Conservation (phyloP, 1,140 invertebrate genomes). For the Panagrolaimus sp. region DNA sequence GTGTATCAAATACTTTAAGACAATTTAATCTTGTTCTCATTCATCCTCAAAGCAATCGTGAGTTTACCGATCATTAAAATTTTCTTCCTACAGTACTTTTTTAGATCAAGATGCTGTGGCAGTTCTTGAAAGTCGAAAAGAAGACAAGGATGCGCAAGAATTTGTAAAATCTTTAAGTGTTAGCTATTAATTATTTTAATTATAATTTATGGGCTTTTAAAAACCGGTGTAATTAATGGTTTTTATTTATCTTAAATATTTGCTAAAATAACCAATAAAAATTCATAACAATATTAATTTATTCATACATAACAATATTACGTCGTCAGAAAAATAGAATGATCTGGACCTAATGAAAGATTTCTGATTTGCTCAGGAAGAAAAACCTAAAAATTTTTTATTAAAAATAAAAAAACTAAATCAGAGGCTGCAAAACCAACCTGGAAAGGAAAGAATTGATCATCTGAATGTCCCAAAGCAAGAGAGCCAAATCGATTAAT, state of each 20-base stretch:
- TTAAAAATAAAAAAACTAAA: neutral
- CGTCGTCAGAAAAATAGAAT: constrained; percentile 41
- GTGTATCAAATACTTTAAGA: constrained; percentile 65
- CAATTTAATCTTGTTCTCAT: constrained; percentile 80
- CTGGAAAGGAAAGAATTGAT: constrained; percentile 42
- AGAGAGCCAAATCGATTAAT: constrained; percentile 37
- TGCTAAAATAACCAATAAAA: constrained; percentile 6
- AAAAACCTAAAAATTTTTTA: constrained; percentile 34
- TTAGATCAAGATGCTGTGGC: constrained; percentile 71
- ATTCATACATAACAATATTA: constrained; percentile 1
- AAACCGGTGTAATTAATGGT: too few species aligned
- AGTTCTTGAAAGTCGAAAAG: constrained; percentile 75
- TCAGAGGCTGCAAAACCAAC: constrained; percentile 9
- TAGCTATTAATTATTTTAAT: constrained; percentile 30
- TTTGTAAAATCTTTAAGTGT: constrained; percentile 66
- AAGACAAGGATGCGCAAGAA: constrained; percentile 81
- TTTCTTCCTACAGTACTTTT: constrained; percentile 57
- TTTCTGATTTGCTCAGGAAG: constrained; percentile 29
- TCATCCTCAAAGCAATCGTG: constrained; percentile 67
- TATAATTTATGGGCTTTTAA: neutral
- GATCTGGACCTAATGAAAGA: constrained; percentile 37
- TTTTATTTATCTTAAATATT: neutral
- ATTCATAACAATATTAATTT: constrained; percentile 15
- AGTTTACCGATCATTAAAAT: constrained; percentile 3
- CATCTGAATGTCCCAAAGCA: constrained; percentile 29